Evolutionary conservation across 2,888 invertebrate genomes (phyloP).

Genomic region (Parasteatoda lunata): DNA sequence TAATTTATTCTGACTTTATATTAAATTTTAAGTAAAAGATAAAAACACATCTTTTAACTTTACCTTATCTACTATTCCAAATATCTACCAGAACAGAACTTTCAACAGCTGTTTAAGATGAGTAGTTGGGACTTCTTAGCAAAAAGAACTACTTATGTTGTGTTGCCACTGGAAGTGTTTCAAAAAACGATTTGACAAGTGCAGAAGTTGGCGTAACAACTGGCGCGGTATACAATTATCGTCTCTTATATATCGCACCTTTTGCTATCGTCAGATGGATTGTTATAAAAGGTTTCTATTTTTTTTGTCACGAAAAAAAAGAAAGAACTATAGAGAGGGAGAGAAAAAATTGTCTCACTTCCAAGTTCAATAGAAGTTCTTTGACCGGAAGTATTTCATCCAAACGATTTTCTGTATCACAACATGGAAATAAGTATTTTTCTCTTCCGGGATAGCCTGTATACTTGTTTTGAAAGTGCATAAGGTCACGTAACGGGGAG

Average conservation of each 20-base stretch:
- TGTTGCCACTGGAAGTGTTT: background rate
- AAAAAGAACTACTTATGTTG: background rate
- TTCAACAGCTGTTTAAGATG: no score
- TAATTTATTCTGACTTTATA: no score
- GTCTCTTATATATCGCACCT: background rate
- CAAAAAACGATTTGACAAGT: background rate
- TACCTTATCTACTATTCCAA: no score
- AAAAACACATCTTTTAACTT: no score
- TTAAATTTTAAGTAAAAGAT: no score
- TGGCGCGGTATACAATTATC: background rate
- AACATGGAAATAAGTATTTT: background rate
- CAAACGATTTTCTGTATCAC: background rate
- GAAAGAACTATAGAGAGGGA: background rate
- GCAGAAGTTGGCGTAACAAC: background rate
- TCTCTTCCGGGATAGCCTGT: background rate
- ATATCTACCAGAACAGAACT: no score
- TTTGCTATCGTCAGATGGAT: background rate
- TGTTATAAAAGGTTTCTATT: background rate
- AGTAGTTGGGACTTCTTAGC: background rate
- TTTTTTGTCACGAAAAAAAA: background rate
- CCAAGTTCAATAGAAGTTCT: background rate
- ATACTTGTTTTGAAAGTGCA: no score
- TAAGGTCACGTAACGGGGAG: no score
- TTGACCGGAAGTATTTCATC: background rate
- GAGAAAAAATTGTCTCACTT: background rate